Evolutionary conservation across 2,888 invertebrate species (phyloP).

Genomic region (Busseola fusca): DNA sequence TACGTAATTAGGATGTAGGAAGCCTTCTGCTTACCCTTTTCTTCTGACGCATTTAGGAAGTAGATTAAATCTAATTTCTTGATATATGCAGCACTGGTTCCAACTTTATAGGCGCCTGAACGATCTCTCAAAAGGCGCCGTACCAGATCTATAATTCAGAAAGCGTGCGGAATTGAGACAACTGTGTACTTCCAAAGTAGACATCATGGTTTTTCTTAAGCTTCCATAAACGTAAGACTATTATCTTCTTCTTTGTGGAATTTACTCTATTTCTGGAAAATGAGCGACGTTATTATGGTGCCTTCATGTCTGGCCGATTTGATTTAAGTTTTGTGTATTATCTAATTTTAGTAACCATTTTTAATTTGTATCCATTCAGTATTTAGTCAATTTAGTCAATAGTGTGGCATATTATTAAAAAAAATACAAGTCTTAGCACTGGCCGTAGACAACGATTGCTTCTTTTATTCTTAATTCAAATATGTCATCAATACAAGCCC

Average conservation of each 20-base stretch:
- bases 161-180: constrained; percentile 27
- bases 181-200: constrained; percentile 33
- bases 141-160: constrained; percentile 29
- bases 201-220: constrained; percentile 7
- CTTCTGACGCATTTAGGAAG: constrained; percentile 12
- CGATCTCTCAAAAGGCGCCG: constrained; percentile 40
- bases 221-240: neutral
- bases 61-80: constrained; percentile 25
- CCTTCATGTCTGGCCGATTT: neutral
- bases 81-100: constrained; percentile 14
- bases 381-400: neutral
- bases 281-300: neutral
- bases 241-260: neutral
- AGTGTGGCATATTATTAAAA: neutral
- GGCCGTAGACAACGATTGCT: neutral
- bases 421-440: neutral
- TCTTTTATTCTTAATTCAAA: neutral
- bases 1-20: neutral
- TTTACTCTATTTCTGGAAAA: neutral
- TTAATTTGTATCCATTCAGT: neutral
- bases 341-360: neutral
- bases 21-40: neutral
- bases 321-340: neutral
- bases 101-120: constrained; percentile 23
- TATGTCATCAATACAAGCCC: constrained; percentile 4